A percentile compares a stretch with the other conserved stretches of the same genome.
These are phyloP conservation scores for Aramus guarauna DNA, from an alignment of 2,113 vertebrate genomes.

Conservation along the genomic window DNA sequence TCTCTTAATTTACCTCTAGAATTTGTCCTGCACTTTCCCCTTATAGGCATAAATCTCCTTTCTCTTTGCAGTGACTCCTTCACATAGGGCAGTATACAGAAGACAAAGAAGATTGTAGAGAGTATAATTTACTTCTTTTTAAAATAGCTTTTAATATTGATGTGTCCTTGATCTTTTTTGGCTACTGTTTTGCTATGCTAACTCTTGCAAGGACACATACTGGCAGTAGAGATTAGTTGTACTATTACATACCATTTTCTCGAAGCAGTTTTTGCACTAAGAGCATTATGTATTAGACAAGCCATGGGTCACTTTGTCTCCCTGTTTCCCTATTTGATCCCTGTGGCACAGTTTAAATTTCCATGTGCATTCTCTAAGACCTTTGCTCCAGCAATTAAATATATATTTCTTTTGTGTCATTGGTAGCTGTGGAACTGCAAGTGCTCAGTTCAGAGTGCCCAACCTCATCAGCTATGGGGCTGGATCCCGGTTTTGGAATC, in stretches of 20 bases:
- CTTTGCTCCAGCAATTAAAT: background rate
- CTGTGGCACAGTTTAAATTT: background rate
- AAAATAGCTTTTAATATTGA: background rate
- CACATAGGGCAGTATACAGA: background rate
- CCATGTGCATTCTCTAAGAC: background rate
- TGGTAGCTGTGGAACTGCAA: background rate
- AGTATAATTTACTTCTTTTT: background rate
- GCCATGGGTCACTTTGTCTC: background rate
- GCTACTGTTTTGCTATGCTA: background rate
- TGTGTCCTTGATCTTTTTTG: conserved; percentile 6
- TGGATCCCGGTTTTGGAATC: background rate
- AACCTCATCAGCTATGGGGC: background rate
- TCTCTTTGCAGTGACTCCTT: background rate
- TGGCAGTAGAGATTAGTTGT: conserved; percentile 14
- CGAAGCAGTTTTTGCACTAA: background rate
- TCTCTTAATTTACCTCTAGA: background rate
- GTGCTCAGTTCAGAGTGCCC: background rate
- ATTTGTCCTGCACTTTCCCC: background rate
- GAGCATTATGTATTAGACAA: background rate
- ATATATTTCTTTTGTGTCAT: background rate
- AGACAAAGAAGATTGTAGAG: background rate
- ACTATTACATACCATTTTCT: background rate
- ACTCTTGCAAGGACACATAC: background rate
- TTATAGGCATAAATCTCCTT: background rate
- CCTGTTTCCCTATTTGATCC: background rate